These are phyloP conservation scores for Pygoscelis antarcticus DNA, from an alignment of 2,113 vertebrate species.

Conservation along the genomic window DNA sequence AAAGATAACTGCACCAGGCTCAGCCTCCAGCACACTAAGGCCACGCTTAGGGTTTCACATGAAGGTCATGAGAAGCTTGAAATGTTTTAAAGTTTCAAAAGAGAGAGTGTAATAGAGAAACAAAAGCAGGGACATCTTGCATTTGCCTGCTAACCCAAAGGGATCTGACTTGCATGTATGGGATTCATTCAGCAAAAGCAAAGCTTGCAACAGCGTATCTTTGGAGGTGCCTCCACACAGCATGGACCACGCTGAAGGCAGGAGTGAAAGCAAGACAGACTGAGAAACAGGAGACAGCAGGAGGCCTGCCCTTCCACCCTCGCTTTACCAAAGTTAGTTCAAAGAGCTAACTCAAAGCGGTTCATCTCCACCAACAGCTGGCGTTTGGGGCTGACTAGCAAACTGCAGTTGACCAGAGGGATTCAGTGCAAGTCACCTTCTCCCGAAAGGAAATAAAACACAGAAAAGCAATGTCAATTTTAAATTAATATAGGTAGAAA, in stretches of 20 bases:
- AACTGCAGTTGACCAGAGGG: not conserved
- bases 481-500: not conserved
- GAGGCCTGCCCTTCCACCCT: not conserved
- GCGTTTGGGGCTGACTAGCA: not conserved
- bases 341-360: not conserved
- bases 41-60: not conserved
- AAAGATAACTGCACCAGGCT: not conserved
- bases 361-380: not conserved
- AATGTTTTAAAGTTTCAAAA: not conserved
- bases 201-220: not conserved
- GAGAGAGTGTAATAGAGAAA: not conserved
- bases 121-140: not conserved
- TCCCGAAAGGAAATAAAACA: not conserved
- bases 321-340: not conserved
- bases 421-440: not conserved
- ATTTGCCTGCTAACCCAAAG: not conserved
- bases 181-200: not conserved
- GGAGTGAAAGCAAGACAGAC: not conserved
- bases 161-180: not conserved
- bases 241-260: not conserved
- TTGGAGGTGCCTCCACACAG: not conserved
- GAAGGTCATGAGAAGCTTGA: slow-evolving; percentile 36
- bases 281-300: not conserved
- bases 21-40: not conserved
- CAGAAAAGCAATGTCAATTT: not conserved